Base-by-base conservation (phyloP, 2,888 invertebrate genomes). In the Malthinus flaveolus region DNA sequence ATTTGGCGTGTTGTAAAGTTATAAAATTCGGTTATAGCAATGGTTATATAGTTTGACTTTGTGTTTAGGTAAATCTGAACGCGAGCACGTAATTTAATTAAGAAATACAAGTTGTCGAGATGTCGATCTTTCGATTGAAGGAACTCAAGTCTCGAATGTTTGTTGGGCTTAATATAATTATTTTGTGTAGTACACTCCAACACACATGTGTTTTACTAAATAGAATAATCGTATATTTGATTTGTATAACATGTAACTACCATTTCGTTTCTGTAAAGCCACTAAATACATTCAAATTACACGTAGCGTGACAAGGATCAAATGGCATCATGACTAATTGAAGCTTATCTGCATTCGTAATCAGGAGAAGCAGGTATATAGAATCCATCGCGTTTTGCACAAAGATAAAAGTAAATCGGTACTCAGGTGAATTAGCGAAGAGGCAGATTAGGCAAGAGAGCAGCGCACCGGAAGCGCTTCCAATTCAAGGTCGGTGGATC, bases 341-440 rank as follows among this genome's bases (percentile, higher is more conserved):
- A 75, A 75, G 73, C 70, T 71, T 73, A 72, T 73, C 71, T 73
- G 71, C 68, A 73, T 72, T 67, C 70, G 68, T 68, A 67, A 71
- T 70, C 71, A 71, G 68, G 67, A 65, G 68, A 70, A 70, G 66
- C 67, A 73, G 73, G 73, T 73, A 68, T 69, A 68, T 23, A 23
- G 66, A 67, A 70, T 70, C 69, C 63, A 66, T 67, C 67, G 69
- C 66, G 70, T 66, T 65, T 56, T 73, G 73, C 73, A 73, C 75
- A 75, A 73, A 73, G 76, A 76, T 75, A 76, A 75, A 75, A 71
- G 73, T 62, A 70, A 70, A 74, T 75, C 72, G 70, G 75, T 75
- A 75, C 76, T 76, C 75, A 75, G 73, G 74, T 73, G 76, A 75
- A 77, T 77, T 68, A 70, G 70, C 66, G 66, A 63, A 64, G 68